Base-by-base conservation (phyloP, 2,888 invertebrate species). In the Brenthis daphne region DNA sequence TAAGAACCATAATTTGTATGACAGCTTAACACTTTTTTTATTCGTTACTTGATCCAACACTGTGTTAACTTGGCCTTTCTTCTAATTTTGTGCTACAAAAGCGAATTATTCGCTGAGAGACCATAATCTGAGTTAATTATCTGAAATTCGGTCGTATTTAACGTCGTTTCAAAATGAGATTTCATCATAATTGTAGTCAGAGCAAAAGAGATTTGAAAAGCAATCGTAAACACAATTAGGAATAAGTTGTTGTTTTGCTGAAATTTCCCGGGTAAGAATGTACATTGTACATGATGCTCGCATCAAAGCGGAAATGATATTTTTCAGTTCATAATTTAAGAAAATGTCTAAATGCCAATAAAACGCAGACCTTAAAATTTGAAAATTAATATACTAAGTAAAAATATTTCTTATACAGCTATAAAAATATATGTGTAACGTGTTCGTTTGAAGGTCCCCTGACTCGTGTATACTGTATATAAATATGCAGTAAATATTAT, bases 111-210 rank as follows among this genome's bases (percentile, higher is more conserved):
- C 81, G 79, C 81, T 80, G 82, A 87, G 86, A 85, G 83, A 83
- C 82, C 84, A 83, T 90, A 88, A 91, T 91, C 89, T 88, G 81
- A 89, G 87, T 88, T 91, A 90, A 91, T 90, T 90, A 90, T 90
- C 89, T 88, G 82, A 83, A 87, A 88, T 88, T 88, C 85, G 85
- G 85, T 85, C 85, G 87, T 85, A 89, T 88, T 90, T 88, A 88
- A 87, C 80, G 84, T 90, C 86, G 87, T 87, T 87, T 83, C 82
- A 83, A 83, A 89, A 88, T 81, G 86, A 86, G 85, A 87, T 87
- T 85, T 85, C 85, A 86, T 87, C 88, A 88, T 88, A 85, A 89
- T 88, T 85, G 86, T 85, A 86, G 84, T 77, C 77, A 82, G 88
- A 84, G 87, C 88, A 87, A 90, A 89, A 88, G 88, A 85, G 86